Base-by-base conservation (phyloP, 2,797 vertebrate genomes). In the Falco biarmicus region DNA sequence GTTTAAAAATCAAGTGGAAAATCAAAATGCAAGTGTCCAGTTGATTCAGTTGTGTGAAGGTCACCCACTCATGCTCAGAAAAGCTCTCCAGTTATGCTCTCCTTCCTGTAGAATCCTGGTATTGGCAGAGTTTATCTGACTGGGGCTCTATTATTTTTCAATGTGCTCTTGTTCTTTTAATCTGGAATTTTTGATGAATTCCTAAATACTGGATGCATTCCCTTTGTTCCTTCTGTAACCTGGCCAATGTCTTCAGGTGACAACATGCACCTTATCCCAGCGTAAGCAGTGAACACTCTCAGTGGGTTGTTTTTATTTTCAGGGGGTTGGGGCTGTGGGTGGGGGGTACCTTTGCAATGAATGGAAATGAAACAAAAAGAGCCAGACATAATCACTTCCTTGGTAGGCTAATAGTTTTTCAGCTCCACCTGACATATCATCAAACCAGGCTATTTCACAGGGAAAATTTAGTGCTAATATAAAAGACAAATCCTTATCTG, bases 1-100 rank as follows among this genome's bases (percentile, higher is more conserved):
- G 47, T 53, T 90, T 78, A 75, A 74, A 94, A 91, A 77, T 82
- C 39, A 76, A 82, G 79, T 69, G 11, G 37, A 69, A 94, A 91
- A 59, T 66, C 31, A 13, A 86, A 87, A 63, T n/a, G 29, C 29
- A 41, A 45, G 56, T 1, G 2, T 50, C 31, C 28, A 12, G 41
- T 61, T 13, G 6, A 7, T 81, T 22, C 24, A 53, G 0, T 82
- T 63, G 19, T 47, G 50, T 16, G 47, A 78, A 71, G 41, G 47
- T 91, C 45, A 74, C 26, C 37, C 41, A 37, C 25, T 65, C 13
- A 4, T 24, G 47, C 32, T 89, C 82, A 86, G 73, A 78, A 87
- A 78, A 61, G 25, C 32, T 86, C 43, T 86, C 47, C 48, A 41
- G 48, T 70, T 80, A 53, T 28, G 41, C 56, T 85, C 26, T 59